phyloP scores from a whole-genome alignment of 2,888 invertebrate genomes.

The Caenorhabditis sp. region DNA sequence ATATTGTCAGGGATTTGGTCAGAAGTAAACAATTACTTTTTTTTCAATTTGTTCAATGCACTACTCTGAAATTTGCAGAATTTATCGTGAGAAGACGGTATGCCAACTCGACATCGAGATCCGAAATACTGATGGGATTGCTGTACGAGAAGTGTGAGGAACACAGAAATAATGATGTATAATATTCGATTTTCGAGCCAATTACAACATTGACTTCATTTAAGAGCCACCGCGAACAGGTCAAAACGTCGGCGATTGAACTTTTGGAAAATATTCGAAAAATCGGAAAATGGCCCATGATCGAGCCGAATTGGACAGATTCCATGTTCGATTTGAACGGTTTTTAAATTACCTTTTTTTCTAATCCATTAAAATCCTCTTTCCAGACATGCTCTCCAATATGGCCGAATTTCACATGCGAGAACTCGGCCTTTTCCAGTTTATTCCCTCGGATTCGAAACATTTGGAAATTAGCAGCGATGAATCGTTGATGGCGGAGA shows the following conservation, averaged over 20 bases:
- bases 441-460: too few relatives aligned
- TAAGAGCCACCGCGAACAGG: background rate
- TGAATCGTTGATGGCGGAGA: too few relatives aligned
- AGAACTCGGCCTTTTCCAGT: too few relatives aligned
- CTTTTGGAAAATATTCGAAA: background rate
- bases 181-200: background rate
- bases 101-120: background rate
- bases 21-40: background rate
- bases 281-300: conserved; percentile 72
- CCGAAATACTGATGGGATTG: conserved; percentile 1
- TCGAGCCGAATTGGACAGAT: conserved; percentile 28
- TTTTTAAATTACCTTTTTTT: too few relatives aligned
- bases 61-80: background rate
- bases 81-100: too few relatives aligned
- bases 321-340: conserved; percentile 44
- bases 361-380: too few relatives aligned
- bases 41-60: background rate
- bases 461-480: too few relatives aligned
- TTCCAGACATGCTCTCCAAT: background rate
- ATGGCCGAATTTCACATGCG: background rate
- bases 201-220: background rate
- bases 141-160: background rate
- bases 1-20: background rate
- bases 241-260: background rate
- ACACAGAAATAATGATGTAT: background rate